Evolutionary conservation across 2,797 vertebrate genomes (phyloP).

Genomic region (Allobates femoralis): DNA sequence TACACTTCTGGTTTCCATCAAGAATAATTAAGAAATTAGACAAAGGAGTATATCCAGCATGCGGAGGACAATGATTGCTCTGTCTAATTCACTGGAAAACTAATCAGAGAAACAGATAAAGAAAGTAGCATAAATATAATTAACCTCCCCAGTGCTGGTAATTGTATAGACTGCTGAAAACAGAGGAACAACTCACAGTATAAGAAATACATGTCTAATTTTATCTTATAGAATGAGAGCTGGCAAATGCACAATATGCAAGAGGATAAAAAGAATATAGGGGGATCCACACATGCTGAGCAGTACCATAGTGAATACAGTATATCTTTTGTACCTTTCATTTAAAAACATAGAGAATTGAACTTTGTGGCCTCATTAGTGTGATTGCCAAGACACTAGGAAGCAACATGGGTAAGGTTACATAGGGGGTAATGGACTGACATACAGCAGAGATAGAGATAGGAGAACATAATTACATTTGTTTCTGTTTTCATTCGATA

Average conservation of each 20-base stretch:
- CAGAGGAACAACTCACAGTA: background rate
- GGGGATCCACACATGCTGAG: slow-evolving; percentile 1
- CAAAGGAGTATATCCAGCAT: slow-evolving; percentile 14
- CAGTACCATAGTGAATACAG: background rate
- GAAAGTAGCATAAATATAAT: slow-evolving; percentile 44
- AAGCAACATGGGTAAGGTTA: slow-evolving; percentile 17
- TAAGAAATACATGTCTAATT: background rate
- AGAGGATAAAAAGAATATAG: slow-evolving; percentile 11
- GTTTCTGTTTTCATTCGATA: background rate
- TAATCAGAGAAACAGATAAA: slow-evolving; percentile 38
- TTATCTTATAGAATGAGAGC: background rate
- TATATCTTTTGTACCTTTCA: slow-evolving; percentile 1
- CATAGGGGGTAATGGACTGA: background rate
- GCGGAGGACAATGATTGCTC: background rate
- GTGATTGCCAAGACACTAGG: slow-evolving; percentile 11
- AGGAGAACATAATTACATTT: slow-evolving; percentile 17
- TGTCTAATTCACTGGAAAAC: slow-evolving; percentile 24
- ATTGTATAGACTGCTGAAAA: background rate
- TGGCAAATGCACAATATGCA: slow-evolving; percentile 6
- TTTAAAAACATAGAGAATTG: slow-evolving; percentile 3
- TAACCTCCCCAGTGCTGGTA: slow-evolving; percentile 6
- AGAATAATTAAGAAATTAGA: slow-evolving; percentile 9
- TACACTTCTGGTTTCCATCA: slow-evolving; percentile 20
- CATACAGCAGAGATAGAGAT: slow-evolving; percentile 7
- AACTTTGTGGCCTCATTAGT: slow-evolving; percentile 29